A percentile compares a stretch with the other conserved stretches of the same genome.
Conservation (phyloP, 2,888 invertebrate genomes). For the Hydrotaea diabolus region DNA sequence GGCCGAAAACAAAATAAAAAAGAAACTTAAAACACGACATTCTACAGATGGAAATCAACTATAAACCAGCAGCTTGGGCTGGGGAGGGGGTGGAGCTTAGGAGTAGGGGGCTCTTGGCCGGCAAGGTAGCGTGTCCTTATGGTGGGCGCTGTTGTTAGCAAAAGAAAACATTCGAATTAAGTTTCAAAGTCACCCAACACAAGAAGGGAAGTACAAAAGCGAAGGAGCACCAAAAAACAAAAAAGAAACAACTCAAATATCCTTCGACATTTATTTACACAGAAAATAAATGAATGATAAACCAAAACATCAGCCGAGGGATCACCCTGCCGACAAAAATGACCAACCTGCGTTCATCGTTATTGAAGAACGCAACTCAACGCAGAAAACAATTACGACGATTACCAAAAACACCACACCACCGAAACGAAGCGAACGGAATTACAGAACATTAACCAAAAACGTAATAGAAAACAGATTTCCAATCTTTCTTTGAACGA, state of each 20-base stretch:
- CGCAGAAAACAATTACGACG: slow-evolving; percentile 19
- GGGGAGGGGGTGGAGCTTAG: background rate
- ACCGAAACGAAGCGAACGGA: background rate
- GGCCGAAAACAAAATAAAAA: slow-evolving; percentile 36
- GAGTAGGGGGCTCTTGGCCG: background rate
- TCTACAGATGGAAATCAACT: slow-evolving; percentile 66
- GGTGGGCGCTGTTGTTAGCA: slow-evolving; percentile 22
- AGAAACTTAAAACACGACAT: slow-evolving; percentile 62
- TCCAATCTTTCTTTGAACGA: background rate
- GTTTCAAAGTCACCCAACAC: slow-evolving; percentile 64
- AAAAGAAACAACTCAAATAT: slow-evolving; percentile 9
- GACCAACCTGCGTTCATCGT: background rate
- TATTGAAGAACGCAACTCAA: background rate
- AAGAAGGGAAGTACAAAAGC: slow-evolving; percentile 35
- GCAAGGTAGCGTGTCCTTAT: slow-evolving; percentile 9
- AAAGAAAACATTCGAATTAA: slow-evolving; percentile 48
- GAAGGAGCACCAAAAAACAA: background rate
- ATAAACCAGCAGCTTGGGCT: slow-evolving; percentile 35
- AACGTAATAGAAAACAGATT: slow-evolving; percentile 12
- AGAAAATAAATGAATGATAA: slow-evolving; percentile 21
- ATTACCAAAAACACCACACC: background rate
- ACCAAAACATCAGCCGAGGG: background rate
- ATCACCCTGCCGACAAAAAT: no score
- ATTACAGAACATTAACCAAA: slow-evolving; percentile 5
- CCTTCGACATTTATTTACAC: slow-evolving; percentile 2